Evolutionary conservation across 2,113 vertebrate genomes (phyloP), one percentile per base, ranked within the genome.

Genomic region (Struthidea cinerea): DNA sequence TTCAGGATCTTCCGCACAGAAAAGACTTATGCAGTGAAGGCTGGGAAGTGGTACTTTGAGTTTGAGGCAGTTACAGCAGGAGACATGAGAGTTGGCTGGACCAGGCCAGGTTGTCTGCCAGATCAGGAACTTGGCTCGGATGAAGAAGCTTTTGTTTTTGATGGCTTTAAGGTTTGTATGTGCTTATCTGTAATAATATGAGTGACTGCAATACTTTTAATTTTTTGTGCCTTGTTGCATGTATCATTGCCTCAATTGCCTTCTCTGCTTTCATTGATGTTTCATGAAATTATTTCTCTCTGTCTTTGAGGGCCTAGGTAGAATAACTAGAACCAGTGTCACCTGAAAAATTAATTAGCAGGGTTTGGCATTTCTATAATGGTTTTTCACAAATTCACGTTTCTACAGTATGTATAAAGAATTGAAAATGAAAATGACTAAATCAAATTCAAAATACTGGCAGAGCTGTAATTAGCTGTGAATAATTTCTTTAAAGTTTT

Each of bases 1-100:
- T 99, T 99, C 92, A 98, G 99, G n/a, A 99, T 99, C 75, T 99
- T 99, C 97, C 98, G 99, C 24, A 99, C 99, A 1, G 99, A 99
- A 95, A 99, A 99, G 95, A 99, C 99, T 4, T 99, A 99, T 0
- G 98, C 99, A 4, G 99, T 99, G 79, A 98, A 98, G 69, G 42
- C 97, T 5, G 99, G 99, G 32, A 99, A 98, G 75, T 99, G 99
- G 99, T 99, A 99, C 95, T 99, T 99, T 79, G 99, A 99, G 84
- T 98, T 99, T 65, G 99, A 99, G 97, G 98, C 98, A 2, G 97
- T 99, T 84, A 99, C 99, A 20, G 97, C 98, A 17, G 99, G 99
- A 33, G 99, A 99, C 97, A 99, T 99, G 98, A 98, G 99, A 59
- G 99, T 99, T 41, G 99, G 99, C 35, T 99, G 99, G 99, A 98